A percentile compares a stretch with the other conserved stretches of the same genome.
Evolutionary conservation across 2,797 vertebrate species (phyloP).

Genomic region (Melopsittacus undulatus): DNA sequence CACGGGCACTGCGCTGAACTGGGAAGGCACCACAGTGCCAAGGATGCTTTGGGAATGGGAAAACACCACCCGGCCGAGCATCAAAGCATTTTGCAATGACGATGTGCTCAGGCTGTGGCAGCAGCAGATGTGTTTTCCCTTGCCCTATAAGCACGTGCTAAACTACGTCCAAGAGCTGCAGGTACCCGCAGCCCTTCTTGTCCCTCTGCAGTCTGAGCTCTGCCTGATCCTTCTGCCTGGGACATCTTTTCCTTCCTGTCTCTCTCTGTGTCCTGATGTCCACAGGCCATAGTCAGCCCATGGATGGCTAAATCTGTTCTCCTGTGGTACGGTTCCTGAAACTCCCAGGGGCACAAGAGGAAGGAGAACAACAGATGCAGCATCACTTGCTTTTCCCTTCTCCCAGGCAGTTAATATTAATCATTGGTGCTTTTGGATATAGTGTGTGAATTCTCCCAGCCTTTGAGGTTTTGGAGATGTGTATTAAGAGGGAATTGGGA

Average conservation of each 20-base stretch:
- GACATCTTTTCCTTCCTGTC: background rate
- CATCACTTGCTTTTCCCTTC: background rate
- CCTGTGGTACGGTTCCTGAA: background rate
- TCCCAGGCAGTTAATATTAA: background rate
- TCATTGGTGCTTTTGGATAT: background rate
- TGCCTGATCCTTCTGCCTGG: background rate
- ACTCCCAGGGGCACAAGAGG: background rate
- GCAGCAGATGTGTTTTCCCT: background rate
- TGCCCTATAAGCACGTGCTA: background rate
- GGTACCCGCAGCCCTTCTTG: background rate
- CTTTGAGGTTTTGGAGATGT: background rate
- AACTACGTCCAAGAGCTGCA: background rate
- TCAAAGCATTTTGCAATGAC: background rate
- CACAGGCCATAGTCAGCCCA: background rate
- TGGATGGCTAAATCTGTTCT: background rate
- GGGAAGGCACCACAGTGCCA: background rate
- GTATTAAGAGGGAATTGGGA: background rate
- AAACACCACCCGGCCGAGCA: background rate
- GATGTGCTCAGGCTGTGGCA: background rate
- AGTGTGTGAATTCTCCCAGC: background rate
- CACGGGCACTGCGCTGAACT: rapidly evolving
- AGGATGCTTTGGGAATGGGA: background rate
- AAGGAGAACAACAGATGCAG: background rate
- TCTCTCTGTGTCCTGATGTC: background rate
- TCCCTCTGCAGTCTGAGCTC: background rate